These are phyloP conservation scores for Nannoperca australis DNA, from an alignment of 2,797 vertebrate genomes.

Conservation along the genomic window DNA sequence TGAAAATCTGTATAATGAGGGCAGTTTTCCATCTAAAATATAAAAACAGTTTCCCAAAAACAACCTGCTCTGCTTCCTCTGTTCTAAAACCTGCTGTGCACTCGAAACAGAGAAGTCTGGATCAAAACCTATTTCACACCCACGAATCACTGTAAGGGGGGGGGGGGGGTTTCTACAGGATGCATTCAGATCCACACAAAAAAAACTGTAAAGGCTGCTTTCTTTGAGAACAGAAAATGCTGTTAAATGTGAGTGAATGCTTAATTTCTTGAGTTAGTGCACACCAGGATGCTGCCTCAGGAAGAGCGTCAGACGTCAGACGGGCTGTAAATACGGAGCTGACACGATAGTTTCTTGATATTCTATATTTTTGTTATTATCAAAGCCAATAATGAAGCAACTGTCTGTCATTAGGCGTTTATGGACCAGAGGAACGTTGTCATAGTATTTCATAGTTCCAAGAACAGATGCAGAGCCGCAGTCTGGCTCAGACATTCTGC, in stretches of 20 bases:
- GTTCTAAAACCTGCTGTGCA: constrained; percentile 16
- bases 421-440: too few species aligned
- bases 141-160: background rate
- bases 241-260: background rate
- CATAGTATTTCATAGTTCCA: too few species aligned
- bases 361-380: background rate
- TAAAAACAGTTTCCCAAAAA: constrained; percentile 6
- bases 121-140: constrained; percentile 19
- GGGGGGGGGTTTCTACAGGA: background rate
- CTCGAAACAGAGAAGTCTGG: constrained; percentile 20
- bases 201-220: background rate
- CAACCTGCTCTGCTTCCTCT: constrained; percentile 18
- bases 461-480: background rate
- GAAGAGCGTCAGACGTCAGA: background rate
- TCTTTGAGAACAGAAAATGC: background rate
- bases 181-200: background rate
- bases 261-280: background rate
- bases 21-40: constrained; percentile 17
- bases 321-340: background rate
- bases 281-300: background rate
- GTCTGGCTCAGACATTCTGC: constrained; percentile 12
- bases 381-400: background rate
- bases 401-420: too few species aligned
- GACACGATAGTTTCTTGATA: background rate
- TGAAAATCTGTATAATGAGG: constrained; percentile 1